Evolutionary conservation across 2,113 vertebrate genomes (phyloP).

Genomic region (Etia nguti): DNA sequence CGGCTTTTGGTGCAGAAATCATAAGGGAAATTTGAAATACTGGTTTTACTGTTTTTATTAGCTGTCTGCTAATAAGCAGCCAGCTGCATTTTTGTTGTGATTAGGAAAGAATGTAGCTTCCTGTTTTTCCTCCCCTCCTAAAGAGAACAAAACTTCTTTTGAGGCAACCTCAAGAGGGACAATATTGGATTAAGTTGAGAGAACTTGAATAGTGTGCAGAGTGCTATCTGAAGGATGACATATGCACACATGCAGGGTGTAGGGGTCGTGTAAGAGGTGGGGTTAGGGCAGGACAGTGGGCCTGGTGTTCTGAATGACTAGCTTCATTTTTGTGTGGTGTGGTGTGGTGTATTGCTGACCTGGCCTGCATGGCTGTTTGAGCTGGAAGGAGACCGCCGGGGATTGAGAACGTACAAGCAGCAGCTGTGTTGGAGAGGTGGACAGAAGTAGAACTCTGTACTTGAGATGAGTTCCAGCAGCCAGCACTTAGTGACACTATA

Average conservation of each 20-base stretch:
- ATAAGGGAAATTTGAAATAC: neutral
- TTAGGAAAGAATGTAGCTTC: constrained; percentile 11
- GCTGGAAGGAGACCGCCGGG: neutral
- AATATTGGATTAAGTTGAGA: constrained; percentile 22
- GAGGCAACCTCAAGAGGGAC: constrained; percentile 7
- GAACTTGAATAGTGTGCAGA: neutral
- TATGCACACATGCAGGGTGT: neutral
- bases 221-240: neutral
- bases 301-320: constrained; percentile 56
- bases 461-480: neutral
- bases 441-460: neutral
- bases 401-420: neutral
- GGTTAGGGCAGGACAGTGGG: constrained; percentile 29
- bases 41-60: neutral
- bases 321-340: constrained; percentile 38
- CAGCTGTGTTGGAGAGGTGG: constrained; percentile 16
- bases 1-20: neutral
- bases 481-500: neutral
- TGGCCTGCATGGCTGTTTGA: constrained; percentile 14
- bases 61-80: neutral
- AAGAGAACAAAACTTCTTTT: constrained; percentile 41
- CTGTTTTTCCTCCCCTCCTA: neutral
- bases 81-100: neutral
- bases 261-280: constrained; percentile 29
- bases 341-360: constrained; percentile 26